Percentiles rank a stretch among this genome's conserved stretches.
phyloP scores from a whole-genome alignment of 2,888 invertebrate species.

The Orthonychiurus folsomi region DNA sequence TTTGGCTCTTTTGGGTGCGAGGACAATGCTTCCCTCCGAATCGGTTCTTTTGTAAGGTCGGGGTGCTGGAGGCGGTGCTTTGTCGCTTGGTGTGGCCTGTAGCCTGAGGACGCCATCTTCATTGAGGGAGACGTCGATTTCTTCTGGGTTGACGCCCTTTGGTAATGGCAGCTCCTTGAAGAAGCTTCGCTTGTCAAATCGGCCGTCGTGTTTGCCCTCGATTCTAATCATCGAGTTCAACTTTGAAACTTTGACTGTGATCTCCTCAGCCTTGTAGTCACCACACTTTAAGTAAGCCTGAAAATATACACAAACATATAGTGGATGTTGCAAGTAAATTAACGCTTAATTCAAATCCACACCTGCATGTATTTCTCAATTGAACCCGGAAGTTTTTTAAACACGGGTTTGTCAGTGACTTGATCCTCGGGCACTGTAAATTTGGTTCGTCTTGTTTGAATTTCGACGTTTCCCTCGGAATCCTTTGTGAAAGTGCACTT shows the following conservation, averaged over 20 bases:
- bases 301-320: too few species aligned
- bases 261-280: conserved; percentile 7
- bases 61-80: too few species aligned
- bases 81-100: not conserved
- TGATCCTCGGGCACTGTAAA: not conserved
- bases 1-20: too few species aligned
- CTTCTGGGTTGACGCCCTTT: not conserved
- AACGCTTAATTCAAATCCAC: too few species aligned
- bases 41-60: too few species aligned
- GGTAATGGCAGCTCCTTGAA: conserved; percentile 8
- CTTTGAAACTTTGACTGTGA: not conserved
- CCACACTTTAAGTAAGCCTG: not conserved
- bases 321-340: too few species aligned
- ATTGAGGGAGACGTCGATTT: not conserved
- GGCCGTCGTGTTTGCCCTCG: conserved; percentile 1
- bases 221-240: not conserved
- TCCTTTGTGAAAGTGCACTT: too few species aligned
- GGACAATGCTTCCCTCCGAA: too few species aligned
- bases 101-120: not conserved
- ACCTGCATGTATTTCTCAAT: too few species aligned
- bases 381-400: too few species aligned
- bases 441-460: not conserved
- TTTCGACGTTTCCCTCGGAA: too few species aligned
- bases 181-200: not conserved
- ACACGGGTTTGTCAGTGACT: not conserved